Percentiles rank a stretch among this genome's conserved stretches.
phyloP scores from a whole-genome alignment of 2,797 vertebrate genomes.

The Acanthiza pusilla region DNA sequence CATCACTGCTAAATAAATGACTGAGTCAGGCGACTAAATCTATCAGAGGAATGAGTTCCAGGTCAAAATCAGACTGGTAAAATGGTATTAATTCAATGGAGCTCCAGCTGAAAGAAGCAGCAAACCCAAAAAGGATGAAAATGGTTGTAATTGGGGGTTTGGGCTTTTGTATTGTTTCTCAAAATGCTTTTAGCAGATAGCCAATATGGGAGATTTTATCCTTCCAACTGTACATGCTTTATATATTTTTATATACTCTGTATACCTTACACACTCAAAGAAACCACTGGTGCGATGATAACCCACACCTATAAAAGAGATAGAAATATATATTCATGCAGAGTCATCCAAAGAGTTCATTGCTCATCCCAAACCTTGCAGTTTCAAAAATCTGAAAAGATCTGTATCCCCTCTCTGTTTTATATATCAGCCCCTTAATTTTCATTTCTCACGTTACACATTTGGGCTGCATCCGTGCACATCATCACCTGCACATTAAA shows the following conservation, averaged over 20 bases:
- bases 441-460: neutral
- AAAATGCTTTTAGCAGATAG: neutral
- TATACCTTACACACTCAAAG: too few relatives aligned
- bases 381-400: neutral
- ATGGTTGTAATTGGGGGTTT: accelerated
- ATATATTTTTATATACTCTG: neutral
- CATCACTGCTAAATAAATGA: conserved; percentile 42
- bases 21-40: conserved; percentile 25
- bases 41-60: neutral
- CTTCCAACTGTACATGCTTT: neutral
- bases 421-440: neutral
- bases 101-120: neutral
- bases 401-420: neutral
- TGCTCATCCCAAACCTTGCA: accelerated
- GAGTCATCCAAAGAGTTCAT: neutral
- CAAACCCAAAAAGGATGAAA: neutral
- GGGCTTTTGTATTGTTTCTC: neutral
- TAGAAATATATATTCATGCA: neutral
- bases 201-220: neutral
- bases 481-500: neutral
- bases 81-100: neutral
- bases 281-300: neutral
- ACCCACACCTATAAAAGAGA: neutral
- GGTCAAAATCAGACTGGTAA: neutral
- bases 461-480: neutral